Conservation (phyloP, 1,140 invertebrate genomes). For the Drosophila obscura region DNA sequence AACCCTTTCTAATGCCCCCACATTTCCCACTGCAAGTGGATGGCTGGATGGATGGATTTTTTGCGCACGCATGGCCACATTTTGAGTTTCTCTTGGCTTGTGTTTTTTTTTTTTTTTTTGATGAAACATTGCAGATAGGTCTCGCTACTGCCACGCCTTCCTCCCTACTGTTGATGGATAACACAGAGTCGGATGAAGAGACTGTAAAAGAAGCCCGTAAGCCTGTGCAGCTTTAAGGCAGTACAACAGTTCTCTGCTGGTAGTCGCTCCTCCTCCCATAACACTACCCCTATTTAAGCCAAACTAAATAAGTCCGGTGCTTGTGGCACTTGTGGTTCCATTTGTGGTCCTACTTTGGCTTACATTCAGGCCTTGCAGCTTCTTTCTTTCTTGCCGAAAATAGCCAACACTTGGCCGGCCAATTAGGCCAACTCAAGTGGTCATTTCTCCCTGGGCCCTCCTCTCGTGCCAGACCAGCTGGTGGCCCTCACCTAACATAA, state of each 20-base stretch:
- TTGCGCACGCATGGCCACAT: slow-evolving; percentile 35
- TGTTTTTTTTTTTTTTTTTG: slow-evolving; percentile 6
- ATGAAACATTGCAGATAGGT: slow-evolving; percentile 19
- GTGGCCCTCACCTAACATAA: slow-evolving; percentile 24
- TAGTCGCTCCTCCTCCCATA: no score
- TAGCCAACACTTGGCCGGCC: slow-evolving; percentile 52
- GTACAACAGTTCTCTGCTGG: no score
- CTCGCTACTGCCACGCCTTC: slow-evolving; percentile 14
- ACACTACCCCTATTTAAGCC: background rate
- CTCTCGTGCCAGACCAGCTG: slow-evolving; percentile 29
- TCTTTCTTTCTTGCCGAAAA: slow-evolving; percentile 10
- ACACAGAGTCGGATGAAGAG: background rate
- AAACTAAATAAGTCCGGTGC: slow-evolving; percentile 24
- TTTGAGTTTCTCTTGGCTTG: background rate
- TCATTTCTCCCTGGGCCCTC: slow-evolving; percentile 20
- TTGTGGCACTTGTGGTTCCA: background rate
- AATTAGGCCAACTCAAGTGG: slow-evolving; percentile 71
- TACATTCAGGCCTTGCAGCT: slow-evolving; percentile 26
- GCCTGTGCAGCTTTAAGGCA: no score
- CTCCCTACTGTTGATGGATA: slow-evolving; percentile 12
- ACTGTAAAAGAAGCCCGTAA: background rate
- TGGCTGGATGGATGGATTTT: slow-evolving; percentile 32
- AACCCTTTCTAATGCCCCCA: slow-evolving; percentile 34
- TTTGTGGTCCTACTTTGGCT: background rate
- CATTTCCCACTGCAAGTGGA: slow-evolving; percentile 34